Evolutionary conservation across 2,113 vertebrate genomes (phyloP), one percentile per base, ranked within the genome.

Genomic region (Callopanchax toddi): DNA sequence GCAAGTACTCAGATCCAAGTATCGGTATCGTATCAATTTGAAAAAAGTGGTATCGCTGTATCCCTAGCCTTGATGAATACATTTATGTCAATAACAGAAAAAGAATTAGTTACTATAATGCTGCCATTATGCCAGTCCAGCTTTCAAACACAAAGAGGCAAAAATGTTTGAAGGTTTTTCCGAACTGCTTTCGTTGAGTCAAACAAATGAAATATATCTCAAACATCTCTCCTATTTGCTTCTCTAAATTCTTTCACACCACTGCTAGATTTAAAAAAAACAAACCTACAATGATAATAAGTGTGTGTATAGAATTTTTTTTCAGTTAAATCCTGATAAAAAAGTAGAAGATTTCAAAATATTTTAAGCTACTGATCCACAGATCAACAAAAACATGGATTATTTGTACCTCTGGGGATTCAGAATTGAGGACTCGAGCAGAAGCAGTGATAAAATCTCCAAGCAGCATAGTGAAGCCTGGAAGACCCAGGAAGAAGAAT

Each of bases 401-500:
- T 52, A 23, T 36, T 25, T 18, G 91, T 94, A 97, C 96, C 94
- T 94, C 94, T n/a, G 86, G 81, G 44, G 76, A 83, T 81, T 93
- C 93, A 0, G 90, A 60, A 73, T 89, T 92, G 66, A 99, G 95
- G 50, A 98, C 90, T 17, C 91, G 91, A 51, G 94, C 92, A 0
- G 96, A 92, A 0, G 95, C 97, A 0, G 89, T 87, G 49, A 99
- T 94, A 87, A 98, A 99, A 89, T 98, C 97, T 69, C 94, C 91
- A 2, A 98, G 77, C 60, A 99, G 91, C 93, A 98, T 93, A 0
- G 94, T 97, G 86, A 98, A 98, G 57, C 97, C 97, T 3, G 97
- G 97, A 60, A 99, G 91, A 36, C 94, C 94, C 72, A 99, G 90
- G 86, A 96, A 97, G 89, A 99, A 98, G 86, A 99, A 98, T 17